Base-by-base conservation (phyloP, 2,113 vertebrate species). In the Fregata magnificens region DNA sequence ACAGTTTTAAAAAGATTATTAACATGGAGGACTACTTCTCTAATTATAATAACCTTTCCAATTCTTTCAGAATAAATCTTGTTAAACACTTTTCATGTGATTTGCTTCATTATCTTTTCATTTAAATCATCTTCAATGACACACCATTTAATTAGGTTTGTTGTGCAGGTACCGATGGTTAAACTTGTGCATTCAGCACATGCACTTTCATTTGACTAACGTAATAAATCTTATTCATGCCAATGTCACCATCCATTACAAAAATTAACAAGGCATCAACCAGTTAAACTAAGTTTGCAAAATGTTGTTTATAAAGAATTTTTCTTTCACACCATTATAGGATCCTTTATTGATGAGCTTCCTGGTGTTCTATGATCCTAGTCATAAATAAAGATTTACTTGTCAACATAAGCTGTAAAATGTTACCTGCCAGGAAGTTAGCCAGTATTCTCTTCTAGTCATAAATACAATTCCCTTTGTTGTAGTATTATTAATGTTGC, bases 31-130 rank as follows among this genome's bases (percentile, higher is more conserved):
- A 86, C 34, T 86, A 84, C 56, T 95, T 88, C 83, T 69, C 88
- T 95, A 94, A 92, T 94, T 96, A 95, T 95, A 96, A 96, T 91
- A 93, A 96, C 95, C 90, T 97, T 97, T 88, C 58, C 9, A 3
- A 82, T 88, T 95, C 81, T 87, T 96, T 96, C 69, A 13, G 56
- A 97, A 97, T 92, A 95, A 97, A 96, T 97, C 95, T 80, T 94
- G 31, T 93, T 93, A 72, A 97, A 96, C 95, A 92, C 44, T 85
- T 96, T 95, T 96, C 90, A 70, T 94, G 91, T 10, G 67, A 96
- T 95, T 95, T 95, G 91, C 95, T 97, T 98, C 96, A 96, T 97
- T 96, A 97, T 96, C 85, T 96, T 96, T 95, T 97, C 92, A 93
- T 96, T 97, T 97, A 97, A 97, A 94, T 97, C 93, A 97, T 95